Evolutionary conservation across 2,797 vertebrate species (phyloP), one percentile per base, ranked within the genome.

Genomic region (Parauchenoglanis ngamensis): DNA sequence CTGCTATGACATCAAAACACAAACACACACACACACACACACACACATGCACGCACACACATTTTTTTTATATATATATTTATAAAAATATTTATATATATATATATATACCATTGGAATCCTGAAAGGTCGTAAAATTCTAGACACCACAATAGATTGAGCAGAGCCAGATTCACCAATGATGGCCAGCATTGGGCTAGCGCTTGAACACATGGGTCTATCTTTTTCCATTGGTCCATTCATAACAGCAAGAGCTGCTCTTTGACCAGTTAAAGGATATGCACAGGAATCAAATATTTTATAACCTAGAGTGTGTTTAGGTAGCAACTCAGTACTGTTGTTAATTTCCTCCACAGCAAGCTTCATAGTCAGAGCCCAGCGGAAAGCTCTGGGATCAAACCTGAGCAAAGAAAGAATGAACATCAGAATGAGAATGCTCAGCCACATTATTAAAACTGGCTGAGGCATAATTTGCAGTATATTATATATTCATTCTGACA

Each of bases 251-350:
- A 96, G 89, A 88, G 92, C 94, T 49, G 95, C 94, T 86, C 94
- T 93, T 89, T 96, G 95, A 6, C 93, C 94, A 0, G 95, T 95
- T 84, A 95, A 89, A 54, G 95, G 95, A 85, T 95, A 94, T 10
- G 95, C 94, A 92, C 96, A 96, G 0, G 95, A 95, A 90, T 96
- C 96, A 91, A 95, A 95, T 46, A 96, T 96, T 92, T 94, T 94
- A 89, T 95, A 96, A 4, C 96, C 95, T 57, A 96, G 90, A 2
- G 92, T 95, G 75, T 92, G 85, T 87, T 94, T 94, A 2, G 93
- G 92, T 85, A 96, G 87, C 6, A 96, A 81, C 52, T 93, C 85
- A 5, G 49, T 54, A 75, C 88, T 93, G 28, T 92, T 92, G 87
- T 96, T 96, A 85, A 96, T 94, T 92, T 96, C 93, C 78, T 95